These are phyloP conservation scores for Muscicapa adusta DNA, from an alignment of 2,113 vertebrate species.

Conservation along the genomic window DNA sequence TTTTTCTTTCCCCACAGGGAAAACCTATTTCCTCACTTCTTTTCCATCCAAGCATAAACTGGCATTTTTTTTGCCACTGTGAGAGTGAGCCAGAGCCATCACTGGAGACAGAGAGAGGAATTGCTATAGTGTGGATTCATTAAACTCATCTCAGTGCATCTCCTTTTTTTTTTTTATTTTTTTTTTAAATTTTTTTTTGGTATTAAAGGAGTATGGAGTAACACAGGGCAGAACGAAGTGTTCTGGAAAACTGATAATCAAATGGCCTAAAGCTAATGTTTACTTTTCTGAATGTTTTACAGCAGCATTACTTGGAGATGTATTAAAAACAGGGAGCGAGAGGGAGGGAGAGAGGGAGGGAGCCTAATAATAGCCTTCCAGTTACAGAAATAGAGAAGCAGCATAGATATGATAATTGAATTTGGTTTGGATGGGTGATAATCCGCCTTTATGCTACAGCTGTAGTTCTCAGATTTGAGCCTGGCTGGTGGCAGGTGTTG, in stretches of 20 bases:
- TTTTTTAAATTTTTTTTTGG: neutral
- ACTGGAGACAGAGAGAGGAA: neutral
- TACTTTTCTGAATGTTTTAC: conserved; percentile 78
- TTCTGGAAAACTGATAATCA: conserved; percentile 78
- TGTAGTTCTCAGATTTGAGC: conserved; percentile 76
- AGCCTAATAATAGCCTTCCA: conserved; percentile 79
- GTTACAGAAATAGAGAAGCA: conserved; percentile 74
- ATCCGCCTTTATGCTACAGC: conserved; percentile 76
- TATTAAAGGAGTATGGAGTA: conserved; percentile 70
- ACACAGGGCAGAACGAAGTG: conserved; percentile 70
- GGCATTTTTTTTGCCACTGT: neutral
- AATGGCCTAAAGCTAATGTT: conserved; percentile 77
- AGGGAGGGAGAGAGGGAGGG: conserved; percentile 59
- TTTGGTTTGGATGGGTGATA: conserved; percentile 78
- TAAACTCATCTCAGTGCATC: conserved; percentile 44
- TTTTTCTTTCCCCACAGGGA: neutral
- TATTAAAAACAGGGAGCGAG: conserved; percentile 53
- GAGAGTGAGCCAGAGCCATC: neutral
- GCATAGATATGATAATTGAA: conserved; percentile 78
- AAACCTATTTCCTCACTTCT: neutral
- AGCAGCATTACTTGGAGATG: conserved; percentile 75
- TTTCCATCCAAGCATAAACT: neutral
- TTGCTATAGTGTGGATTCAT: conserved; percentile 5
- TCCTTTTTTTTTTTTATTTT: neutral
- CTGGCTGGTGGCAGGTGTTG: conserved; percentile 61